Conservation (phyloP, 2,888 invertebrate species). For the Tinea trinotella region DNA sequence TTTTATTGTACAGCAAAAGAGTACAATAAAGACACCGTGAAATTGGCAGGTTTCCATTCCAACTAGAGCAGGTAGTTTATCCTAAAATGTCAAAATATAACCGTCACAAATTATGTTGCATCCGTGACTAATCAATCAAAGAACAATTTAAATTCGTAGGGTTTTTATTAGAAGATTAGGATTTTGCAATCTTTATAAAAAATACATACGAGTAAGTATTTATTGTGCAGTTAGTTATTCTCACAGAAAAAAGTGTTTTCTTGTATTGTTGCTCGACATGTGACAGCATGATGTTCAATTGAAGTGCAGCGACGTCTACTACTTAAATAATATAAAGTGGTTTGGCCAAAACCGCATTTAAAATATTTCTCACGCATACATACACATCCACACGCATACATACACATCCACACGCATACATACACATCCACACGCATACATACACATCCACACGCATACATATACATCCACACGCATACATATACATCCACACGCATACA, state of each 20-base stretch:
- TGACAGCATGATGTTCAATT: too few species aligned
- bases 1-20: too few species aligned
- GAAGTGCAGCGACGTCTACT: too few species aligned
- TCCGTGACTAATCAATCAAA: conserved; percentile 5
- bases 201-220: neutral
- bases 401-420: too few species aligned
- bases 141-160: neutral
- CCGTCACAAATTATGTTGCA: neutral
- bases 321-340: too few species aligned
- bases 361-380: too few species aligned
- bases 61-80: neutral
- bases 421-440: too few species aligned
- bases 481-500: too few species aligned
- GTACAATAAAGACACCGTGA: neutral
- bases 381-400: too few species aligned
- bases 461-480: too few species aligned
- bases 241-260: neutral
- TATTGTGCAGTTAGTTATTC: neutral
- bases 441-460: too few species aligned
- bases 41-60: neutral
- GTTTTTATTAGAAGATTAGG: neutral
- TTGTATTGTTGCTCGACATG: neutral
- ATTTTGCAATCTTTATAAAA: neutral
- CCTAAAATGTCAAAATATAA: conserved; percentile 5
- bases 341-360: too few species aligned